These are phyloP conservation scores for Acrobeloides nanus DNA, from an alignment of 2,888 invertebrate species.

Conservation along the genomic window DNA sequence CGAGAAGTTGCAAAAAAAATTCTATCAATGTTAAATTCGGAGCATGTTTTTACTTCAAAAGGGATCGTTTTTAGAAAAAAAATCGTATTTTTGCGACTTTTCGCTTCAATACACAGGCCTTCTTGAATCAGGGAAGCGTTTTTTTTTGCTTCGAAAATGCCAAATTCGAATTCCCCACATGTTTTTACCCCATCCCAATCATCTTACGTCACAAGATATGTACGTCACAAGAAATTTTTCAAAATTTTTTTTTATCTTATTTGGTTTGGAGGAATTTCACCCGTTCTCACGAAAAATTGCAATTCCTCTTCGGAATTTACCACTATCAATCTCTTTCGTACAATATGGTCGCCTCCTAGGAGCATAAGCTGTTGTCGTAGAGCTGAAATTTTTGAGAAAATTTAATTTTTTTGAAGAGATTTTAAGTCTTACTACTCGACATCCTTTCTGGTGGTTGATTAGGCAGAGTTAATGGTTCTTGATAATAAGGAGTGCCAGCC, in stretches of 20 bases:
- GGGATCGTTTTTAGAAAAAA: too few relatives aligned
- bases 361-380: constrained; percentile 45
- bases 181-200: too few relatives aligned
- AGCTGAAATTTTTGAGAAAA: constrained; percentile 12
- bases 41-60: too few relatives aligned
- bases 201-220: background rate
- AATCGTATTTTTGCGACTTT: too few relatives aligned
- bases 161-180: too few relatives aligned
- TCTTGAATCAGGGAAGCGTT: too few relatives aligned
- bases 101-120: too few relatives aligned
- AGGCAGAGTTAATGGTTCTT: constrained; percentile 37
- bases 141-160: too few relatives aligned
- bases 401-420: constrained; percentile 1
- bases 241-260: too few relatives aligned
- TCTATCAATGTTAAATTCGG: too few relatives aligned
- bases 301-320: constrained; percentile 52
- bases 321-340: constrained; percentile 46
- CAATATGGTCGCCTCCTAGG: constrained; percentile 50
- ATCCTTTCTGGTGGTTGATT: constrained; percentile 7
- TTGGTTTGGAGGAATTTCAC: constrained; percentile 30
- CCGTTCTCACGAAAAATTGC: constrained; percentile 36
- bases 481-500: constrained; percentile 42
- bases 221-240: too few relatives aligned
- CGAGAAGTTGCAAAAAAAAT: too few relatives aligned
- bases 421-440: constrained; percentile 13